Percentiles rank a stretch among this genome's conserved stretches.
Evolutionary conservation across 2,888 invertebrate genomes (phyloP).

Genomic region (Malthinus flaveolus): DNA sequence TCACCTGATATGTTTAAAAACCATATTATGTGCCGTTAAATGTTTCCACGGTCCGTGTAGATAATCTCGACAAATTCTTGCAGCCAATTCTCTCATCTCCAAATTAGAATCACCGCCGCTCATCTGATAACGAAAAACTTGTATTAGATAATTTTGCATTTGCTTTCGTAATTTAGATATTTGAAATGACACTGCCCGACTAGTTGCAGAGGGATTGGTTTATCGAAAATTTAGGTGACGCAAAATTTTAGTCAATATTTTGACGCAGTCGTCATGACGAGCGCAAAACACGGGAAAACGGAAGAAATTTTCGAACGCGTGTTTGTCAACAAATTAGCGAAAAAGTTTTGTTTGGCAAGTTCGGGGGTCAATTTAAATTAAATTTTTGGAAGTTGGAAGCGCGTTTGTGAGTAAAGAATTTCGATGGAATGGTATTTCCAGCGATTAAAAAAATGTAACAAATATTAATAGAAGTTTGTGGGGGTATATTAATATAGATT

Average conservation of each 20-base stretch:
- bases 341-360: too few relatives aligned
- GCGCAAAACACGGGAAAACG: background rate
- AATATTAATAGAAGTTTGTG: too few relatives aligned
- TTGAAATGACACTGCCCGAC: background rate
- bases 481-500: too few relatives aligned
- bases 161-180: background rate
- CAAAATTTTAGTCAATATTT: slow-evolving; percentile 32
- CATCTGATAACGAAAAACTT: slow-evolving; percentile 58
- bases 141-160: slow-evolving; percentile 13
- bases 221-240: background rate
- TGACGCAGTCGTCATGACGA: slow-evolving; percentile 33
- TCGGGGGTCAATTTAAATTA: too few relatives aligned
- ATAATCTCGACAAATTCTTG: slow-evolving; percentile 86
- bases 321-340: too few relatives aligned
- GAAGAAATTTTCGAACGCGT: background rate
- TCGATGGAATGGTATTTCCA: too few relatives aligned
- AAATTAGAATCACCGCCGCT: slow-evolving; percentile 60
- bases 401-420: too few relatives aligned
- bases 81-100: slow-evolving; percentile 83
- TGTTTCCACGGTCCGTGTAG: slow-evolving; percentile 89
- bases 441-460: too few relatives aligned
- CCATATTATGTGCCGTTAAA: slow-evolving; percentile 74
- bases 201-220: background rate
- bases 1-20: slow-evolving; percentile 84
- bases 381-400: too few relatives aligned